Evolutionary conservation across 2,113 vertebrate genomes (phyloP).

Genomic region (Ibidorhyncha struthersii): DNA sequence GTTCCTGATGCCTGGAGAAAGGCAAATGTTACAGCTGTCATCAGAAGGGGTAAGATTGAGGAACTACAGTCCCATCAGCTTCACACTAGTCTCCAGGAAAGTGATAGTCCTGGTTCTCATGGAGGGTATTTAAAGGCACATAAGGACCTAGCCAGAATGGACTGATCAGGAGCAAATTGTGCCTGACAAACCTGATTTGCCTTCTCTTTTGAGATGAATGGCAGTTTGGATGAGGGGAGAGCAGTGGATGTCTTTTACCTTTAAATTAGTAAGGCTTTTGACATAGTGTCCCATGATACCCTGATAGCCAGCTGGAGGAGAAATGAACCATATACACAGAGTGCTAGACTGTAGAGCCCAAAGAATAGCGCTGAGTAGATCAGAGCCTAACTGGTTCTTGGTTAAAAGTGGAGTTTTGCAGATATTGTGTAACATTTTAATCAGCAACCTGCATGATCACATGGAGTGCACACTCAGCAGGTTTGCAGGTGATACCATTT

Average conservation of each 20-base stretch:
- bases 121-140: neutral
- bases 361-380: neutral
- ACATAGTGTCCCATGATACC: neutral
- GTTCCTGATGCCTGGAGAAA: neutral
- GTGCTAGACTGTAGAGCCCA: neutral
- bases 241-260: neutral
- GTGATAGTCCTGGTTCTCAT: neutral
- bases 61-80: neutral
- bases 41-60: neutral
- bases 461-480: neutral
- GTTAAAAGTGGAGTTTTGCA: neutral
- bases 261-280: neutral
- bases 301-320: neutral
- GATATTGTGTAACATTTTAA: neutral
- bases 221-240: neutral
- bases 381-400: neutral
- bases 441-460: neutral
- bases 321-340: neutral
- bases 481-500: neutral
- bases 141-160: neutral
- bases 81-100: neutral
- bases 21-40: neutral
- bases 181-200: neutral
- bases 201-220: neutral
- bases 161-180: neutral